phyloP scores from a whole-genome alignment of 2,888 invertebrate genomes.

The Perizoma flavofasciatum region DNA sequence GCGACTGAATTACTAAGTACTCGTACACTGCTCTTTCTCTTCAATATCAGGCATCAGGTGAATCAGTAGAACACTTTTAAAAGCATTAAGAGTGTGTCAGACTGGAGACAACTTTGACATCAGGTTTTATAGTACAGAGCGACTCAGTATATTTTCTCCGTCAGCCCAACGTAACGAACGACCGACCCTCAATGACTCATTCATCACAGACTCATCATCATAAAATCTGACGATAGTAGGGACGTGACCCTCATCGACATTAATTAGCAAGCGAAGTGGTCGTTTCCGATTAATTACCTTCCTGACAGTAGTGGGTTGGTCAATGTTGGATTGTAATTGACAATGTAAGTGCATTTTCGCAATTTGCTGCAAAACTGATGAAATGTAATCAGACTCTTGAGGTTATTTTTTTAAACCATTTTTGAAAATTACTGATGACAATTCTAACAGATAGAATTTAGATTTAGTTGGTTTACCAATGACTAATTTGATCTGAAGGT shows the following conservation, averaged over 20 bases:
- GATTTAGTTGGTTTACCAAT: too few relatives aligned
- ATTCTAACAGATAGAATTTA: too few relatives aligned
- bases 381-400: neutral
- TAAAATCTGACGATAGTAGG: constrained; percentile 32
- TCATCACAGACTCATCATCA: constrained; percentile 17
- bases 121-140: neutral
- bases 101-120: too few relatives aligned
- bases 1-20: too few relatives aligned
- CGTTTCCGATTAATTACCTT: constrained; percentile 32
- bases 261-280: constrained; percentile 33
- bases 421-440: too few relatives aligned
- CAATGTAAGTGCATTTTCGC: constrained; percentile 17
- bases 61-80: too few relatives aligned
- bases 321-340: constrained; percentile 27
- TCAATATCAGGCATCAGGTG: too few relatives aligned
- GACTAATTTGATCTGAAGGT: too few relatives aligned
- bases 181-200: constrained; percentile 9
- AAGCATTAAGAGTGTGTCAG: too few relatives aligned
- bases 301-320: constrained; percentile 28
- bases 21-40: too few relatives aligned
- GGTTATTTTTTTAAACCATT: neutral
- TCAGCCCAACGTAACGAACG: neutral
- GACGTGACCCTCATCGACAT: constrained; percentile 28
- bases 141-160: constrained; percentile 10
- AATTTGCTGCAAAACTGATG: constrained; percentile 14